Conservation (phyloP, 2,888 invertebrate genomes). For the Coelopa pilipes region DNA sequence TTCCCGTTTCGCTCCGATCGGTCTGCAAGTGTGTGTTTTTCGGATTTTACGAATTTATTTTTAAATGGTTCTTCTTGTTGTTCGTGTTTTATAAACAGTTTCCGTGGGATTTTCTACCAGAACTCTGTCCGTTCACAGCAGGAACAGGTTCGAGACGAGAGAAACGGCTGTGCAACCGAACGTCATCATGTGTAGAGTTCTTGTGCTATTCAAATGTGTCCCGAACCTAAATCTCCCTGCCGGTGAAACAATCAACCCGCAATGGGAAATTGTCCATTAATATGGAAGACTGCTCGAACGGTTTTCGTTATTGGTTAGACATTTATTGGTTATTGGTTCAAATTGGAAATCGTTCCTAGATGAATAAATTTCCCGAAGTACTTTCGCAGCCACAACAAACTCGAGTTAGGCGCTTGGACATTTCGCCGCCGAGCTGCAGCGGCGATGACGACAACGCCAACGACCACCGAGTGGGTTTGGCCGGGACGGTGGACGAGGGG, state of each 20-base stretch:
- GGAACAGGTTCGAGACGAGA: not conserved
- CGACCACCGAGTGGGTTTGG: not conserved
- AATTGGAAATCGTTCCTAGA: not conserved
- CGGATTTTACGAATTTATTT: constrained; percentile 26
- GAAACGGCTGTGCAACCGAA: not conserved
- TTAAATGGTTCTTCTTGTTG: constrained; percentile 25
- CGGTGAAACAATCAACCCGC: no score
- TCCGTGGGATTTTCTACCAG: constrained; percentile 6
- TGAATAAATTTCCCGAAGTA: no score
- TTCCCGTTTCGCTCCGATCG: not conserved
- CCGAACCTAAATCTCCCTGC: no score
- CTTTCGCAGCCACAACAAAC: constrained; percentile 11
- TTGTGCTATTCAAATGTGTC: no score
- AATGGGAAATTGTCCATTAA: no score
- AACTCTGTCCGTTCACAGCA: not conserved
- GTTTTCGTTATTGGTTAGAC: no score
- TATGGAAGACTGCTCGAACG: no score
- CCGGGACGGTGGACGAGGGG: not conserved
- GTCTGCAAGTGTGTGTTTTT: constrained; percentile 16
- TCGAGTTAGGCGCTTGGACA: not conserved
- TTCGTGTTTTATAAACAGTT: constrained; percentile 31
- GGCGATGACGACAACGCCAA: not conserved
- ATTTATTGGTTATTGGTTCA: not conserved
- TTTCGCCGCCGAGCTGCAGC: not conserved
- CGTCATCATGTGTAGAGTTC: no score